Conservation (phyloP, 1,140 invertebrate genomes). For the Globodera rostochiensis region DNA sequence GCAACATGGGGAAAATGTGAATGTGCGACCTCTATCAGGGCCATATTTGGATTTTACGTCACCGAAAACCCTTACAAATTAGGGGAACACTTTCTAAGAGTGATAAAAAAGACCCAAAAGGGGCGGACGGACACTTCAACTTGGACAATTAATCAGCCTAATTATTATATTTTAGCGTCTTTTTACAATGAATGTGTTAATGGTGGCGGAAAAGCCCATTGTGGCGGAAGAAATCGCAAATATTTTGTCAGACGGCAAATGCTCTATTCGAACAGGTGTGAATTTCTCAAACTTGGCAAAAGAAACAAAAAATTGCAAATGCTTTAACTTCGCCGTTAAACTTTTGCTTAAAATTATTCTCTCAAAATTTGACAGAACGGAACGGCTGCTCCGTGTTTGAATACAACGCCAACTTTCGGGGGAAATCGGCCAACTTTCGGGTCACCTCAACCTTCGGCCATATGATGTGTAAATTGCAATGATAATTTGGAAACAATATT, state of each 20-base stretch:
- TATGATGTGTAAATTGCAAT: neutral
- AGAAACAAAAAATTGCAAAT: conserved; percentile 78
- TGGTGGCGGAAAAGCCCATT: conserved; percentile 99
- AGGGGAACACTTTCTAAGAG: no score
- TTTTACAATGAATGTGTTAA: conserved; percentile 77
- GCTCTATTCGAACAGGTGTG: no score
- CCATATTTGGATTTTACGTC: no score
- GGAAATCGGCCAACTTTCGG: conserved; percentile 68
- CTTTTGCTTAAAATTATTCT: conserved; percentile 80
- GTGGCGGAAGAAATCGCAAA: conserved; percentile 89
- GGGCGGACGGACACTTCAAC: no score
- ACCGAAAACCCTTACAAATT: no score
- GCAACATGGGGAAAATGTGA: no score
- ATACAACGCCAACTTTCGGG: conserved; percentile 81
- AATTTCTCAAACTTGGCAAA: conserved; percentile 66
- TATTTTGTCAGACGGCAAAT: conserved; percentile 82
- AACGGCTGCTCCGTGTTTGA: conserved; percentile 91
- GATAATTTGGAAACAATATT: conserved; percentile 64
- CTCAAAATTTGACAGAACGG: conserved; percentile 68
- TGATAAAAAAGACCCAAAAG: no score
- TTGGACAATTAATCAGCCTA: no score
- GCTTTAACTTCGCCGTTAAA: conserved; percentile 59
- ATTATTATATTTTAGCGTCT: no score
- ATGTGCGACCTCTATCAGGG: no score
- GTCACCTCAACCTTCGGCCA: conserved; percentile 22